A percentile compares a stretch with the other conserved stretches of the same genome.
Conservation (phyloP, 1,140 invertebrate genomes). For the Aphidius gifuensis region DNA sequence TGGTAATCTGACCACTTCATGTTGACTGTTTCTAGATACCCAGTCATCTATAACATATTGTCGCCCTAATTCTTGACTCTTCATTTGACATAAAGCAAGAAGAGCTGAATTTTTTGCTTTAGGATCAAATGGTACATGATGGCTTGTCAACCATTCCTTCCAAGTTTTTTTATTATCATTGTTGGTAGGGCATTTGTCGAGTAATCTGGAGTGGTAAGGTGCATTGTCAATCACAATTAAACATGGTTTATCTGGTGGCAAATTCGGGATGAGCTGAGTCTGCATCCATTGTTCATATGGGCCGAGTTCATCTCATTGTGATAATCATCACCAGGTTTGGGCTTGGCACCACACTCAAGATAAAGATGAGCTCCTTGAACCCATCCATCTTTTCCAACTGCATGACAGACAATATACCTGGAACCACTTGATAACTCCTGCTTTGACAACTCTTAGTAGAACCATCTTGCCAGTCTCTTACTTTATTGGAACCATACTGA, state of each 20-base stretch:
- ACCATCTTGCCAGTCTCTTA: background rate
- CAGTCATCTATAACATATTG: slow-evolving; percentile 1
- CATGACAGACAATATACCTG: background rate
- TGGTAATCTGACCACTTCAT: slow-evolving; percentile 29
- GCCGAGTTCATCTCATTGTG: background rate
- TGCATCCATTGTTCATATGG: too few species aligned
- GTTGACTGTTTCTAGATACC: slow-evolving; percentile 1
- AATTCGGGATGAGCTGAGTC: too few species aligned
- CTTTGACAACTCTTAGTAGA: background rate
- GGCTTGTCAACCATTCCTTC: background rate
- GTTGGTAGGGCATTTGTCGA: background rate
- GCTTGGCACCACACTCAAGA: background rate
- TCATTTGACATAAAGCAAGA: background rate
- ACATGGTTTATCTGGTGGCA: too few species aligned
- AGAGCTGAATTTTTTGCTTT: background rate
- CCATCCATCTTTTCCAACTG: slow-evolving; percentile 4
- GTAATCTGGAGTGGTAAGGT: background rate
- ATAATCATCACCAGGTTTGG: background rate
- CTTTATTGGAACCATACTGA: background rate
- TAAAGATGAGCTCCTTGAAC: background rate
- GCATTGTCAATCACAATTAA: background rate
- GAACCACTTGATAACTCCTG: background rate
- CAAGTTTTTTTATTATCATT: background rate
- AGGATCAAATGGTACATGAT: background rate
- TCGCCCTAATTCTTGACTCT: background rate